Percentiles rank a stretch among this genome's conserved stretches.
Conservation (phyloP, 2,888 invertebrate genomes). For the Macaria notata region DNA sequence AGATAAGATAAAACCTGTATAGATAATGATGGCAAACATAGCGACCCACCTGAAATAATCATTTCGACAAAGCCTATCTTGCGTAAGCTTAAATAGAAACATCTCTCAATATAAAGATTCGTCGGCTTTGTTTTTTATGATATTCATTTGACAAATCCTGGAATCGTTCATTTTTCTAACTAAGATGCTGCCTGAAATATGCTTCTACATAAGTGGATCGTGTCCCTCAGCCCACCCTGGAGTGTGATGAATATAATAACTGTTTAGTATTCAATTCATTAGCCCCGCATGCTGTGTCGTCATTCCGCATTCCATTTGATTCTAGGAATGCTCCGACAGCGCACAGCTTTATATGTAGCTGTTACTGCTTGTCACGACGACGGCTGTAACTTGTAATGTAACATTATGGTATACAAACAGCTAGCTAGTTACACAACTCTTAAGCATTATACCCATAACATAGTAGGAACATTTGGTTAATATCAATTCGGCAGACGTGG, state of each 20-base stretch:
- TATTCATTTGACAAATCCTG: too few species aligned
- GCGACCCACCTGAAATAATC: constrained; percentile 40
- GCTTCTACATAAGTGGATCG: too few species aligned
- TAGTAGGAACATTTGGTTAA: too few species aligned
- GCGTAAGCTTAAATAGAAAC: constrained; percentile 24
- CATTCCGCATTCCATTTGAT: constrained; percentile 69
- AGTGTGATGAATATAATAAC: constrained; percentile 40
- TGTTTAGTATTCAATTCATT: constrained; percentile 71
- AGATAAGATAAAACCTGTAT: constrained; percentile 56
- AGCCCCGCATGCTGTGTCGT: constrained; percentile 56
- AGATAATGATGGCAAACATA: constrained; percentile 47
- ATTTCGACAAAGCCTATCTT: constrained; percentile 39
- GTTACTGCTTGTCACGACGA: constrained; percentile 8
- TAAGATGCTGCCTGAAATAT: too few species aligned
- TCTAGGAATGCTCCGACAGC: constrained; percentile 58
- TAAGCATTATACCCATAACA: background rate
- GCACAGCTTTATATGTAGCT: constrained; percentile 16
- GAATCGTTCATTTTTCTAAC: too few species aligned
- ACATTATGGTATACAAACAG: background rate
- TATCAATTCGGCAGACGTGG: too few species aligned
- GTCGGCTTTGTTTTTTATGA: too few species aligned
- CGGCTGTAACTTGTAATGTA: background rate
- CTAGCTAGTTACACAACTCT: background rate
- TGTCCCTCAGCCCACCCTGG: too few species aligned
- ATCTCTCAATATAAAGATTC: background rate